These are phyloP conservation scores for Eupsilia transversa DNA, from an alignment of 2,888 invertebrate genomes.

Conservation along the genomic window DNA sequence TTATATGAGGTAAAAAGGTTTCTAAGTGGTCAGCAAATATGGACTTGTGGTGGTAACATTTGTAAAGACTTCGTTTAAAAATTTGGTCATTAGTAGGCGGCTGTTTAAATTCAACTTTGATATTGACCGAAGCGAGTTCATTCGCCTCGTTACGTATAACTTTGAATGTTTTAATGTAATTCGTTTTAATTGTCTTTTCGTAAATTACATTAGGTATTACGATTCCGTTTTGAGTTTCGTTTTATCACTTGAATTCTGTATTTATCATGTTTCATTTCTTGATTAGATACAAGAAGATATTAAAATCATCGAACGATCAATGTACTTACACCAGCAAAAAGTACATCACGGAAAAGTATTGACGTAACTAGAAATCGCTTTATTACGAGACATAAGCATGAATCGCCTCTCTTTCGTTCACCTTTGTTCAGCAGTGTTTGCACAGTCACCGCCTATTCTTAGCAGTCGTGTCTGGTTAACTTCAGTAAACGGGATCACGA, in stretches of 20 bases:
- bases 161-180: slow-evolving; percentile 41
- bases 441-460: slow-evolving; percentile 70
- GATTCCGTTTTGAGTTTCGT: background rate
- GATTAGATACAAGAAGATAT: slow-evolving; percentile 23
- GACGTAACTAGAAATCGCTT: slow-evolving; percentile 71
- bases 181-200: slow-evolving; percentile 25
- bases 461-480: slow-evolving; percentile 61
- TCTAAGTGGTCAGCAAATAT: slow-evolving; percentile 31
- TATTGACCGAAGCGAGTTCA: slow-evolving; percentile 64
- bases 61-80: slow-evolving; percentile 45
- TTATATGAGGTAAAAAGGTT: slow-evolving; percentile 14
- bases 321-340: slow-evolving; percentile 29
- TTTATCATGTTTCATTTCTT: slow-evolving; percentile 10
- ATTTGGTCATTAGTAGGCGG: slow-evolving; percentile 67
- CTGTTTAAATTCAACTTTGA: slow-evolving; percentile 65
- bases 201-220: background rate
- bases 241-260: background rate
- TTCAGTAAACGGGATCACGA: slow-evolving; percentile 65
- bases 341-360: slow-evolving; percentile 51
- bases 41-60: slow-evolving; percentile 28
- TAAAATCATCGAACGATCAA: slow-evolving; percentile 22
- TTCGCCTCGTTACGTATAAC: slow-evolving; percentile 56
- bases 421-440: slow-evolving; percentile 70
- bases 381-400: slow-evolving; percentile 64
- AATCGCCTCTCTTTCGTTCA: slow-evolving; percentile 67